Evolutionary conservation across 2,888 invertebrate species (phyloP), one percentile per base, ranked within the genome.

Genomic region (Punctoribates punctum): DNA sequence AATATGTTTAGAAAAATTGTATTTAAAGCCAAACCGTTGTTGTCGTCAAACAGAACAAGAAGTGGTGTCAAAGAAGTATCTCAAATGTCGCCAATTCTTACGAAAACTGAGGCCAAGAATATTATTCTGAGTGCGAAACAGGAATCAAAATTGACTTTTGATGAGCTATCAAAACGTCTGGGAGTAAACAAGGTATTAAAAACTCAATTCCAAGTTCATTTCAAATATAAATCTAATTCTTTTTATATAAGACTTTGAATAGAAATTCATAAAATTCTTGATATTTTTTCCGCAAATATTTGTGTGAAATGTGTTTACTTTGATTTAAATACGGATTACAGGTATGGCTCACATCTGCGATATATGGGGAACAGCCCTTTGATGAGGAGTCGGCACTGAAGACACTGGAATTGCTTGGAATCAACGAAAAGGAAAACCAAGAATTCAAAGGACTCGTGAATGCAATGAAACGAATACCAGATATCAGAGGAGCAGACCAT

Each of bases 291-390:
- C n/a, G n/a, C n/a, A n/a, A n/a, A n/a, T n/a, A n/a, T n/a, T n/a
- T n/a, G n/a, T n/a, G n/a, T n/a, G n/a, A n/a, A n/a, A n/a, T n/a
- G n/a, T n/a, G n/a, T n/a, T n/a, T n/a, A n/a, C n/a, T n/a, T n/a
- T n/a, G n/a, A n/a, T n/a, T n/a, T n/a, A n/a, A n/a, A n/a, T n/a
- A n/a, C n/a, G n/a, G n/a, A n/a, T n/a, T n/a, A n/a, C n/a, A 74
- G 74, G 74, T 75, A 20, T 75, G 65, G 42, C 51, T 75, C 38
- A 48, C 51, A 8, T 67, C 75, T n/a, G 75, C 75, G 3, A 75
- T 75, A 3, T 46, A 27, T 27, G 75, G 75, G 8, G 48, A 75
- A 20, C 75, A 75, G 9, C 48, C 48, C 9, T 48, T 48, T 48
- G 15, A 5, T 15, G n/a, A 15, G n/a, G 17, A 48, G 15, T 48